Evolutionary conservation across 2,113 vertebrate species (phyloP), one percentile per base, ranked within the genome.

Genomic region (Plotosus lineatus): DNA sequence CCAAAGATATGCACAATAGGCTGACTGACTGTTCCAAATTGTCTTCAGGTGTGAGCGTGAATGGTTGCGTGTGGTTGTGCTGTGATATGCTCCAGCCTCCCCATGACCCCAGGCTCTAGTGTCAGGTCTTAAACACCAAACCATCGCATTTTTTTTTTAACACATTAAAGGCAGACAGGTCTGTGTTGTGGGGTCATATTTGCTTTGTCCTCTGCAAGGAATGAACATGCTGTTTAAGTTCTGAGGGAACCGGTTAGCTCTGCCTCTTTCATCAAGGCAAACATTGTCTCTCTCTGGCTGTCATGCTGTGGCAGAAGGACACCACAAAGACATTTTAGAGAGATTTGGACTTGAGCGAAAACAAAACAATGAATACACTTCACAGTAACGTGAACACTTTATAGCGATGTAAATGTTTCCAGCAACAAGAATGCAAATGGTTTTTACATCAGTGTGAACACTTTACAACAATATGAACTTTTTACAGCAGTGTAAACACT

Each of bases 181-280:
- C 40, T 69, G 65, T 44, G 40, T 23, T 51, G 11, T 51, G 46
- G 12, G 46, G 15, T 36, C 3, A 11, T 51, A 21, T 51, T 73
- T 73, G 69, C 48, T 72, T 21, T 28, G 28, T 33, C 17, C 46
- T 31, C 40, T n/a, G 74, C 2, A 38, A 28, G 36, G 53, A 44
- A 60, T 44, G 38, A 72, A 72, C 50, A n/a, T 26, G 74, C 60
- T 76, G 31, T 60, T 76, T 76, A 36, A 76, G 36, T n/a, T n/a
- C 53, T 9, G 74, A 44, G 79, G 40, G n/a, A 26, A 72, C 80
- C 85, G 90, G 87, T 86, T 80, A 89, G 85, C 81, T 85, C 6
- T 51, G 61, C 78, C 81, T 56, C 61, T 79, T 87, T 87, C 63
- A 81, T 88, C 86, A 84, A 71, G 55, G 77, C 74, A 86, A 87